These are phyloP conservation scores for Turnix velox DNA, from an alignment of 2,113 vertebrate species.

Conservation along the genomic window DNA sequence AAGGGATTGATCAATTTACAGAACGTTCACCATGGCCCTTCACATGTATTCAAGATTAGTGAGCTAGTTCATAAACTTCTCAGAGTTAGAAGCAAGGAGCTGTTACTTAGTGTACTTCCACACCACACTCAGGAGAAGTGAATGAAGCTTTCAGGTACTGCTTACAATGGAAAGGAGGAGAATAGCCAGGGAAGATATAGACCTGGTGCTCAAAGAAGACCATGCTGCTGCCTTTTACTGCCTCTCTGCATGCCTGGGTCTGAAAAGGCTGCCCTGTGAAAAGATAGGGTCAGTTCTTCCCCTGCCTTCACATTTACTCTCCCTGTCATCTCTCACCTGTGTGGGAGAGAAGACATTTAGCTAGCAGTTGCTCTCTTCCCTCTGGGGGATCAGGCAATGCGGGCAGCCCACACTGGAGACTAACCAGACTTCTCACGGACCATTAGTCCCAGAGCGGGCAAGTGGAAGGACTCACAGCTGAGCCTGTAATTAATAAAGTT, in stretches of 20 bases:
- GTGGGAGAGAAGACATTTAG: background rate
- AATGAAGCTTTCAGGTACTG: background rate
- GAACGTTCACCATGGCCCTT: accelerated
- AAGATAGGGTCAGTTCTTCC: background rate
- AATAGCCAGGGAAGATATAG: background rate
- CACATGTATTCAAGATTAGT: background rate
- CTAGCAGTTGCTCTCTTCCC: background rate
- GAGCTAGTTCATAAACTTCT: background rate
- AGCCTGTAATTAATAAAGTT: conserved; percentile 24
- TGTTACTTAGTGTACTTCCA: background rate
- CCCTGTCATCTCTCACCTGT: background rate
- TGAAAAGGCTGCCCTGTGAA: background rate
- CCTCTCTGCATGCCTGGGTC: background rate
- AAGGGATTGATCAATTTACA: background rate
- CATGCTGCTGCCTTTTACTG: background rate
- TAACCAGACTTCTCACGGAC: background rate
- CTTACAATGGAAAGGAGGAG: background rate
- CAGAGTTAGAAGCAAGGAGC: background rate
- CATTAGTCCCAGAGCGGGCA: background rate
- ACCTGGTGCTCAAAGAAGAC: background rate
- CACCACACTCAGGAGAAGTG: background rate
- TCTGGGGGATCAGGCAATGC: background rate
- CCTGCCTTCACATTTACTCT: accelerated
- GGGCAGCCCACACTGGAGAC: background rate
- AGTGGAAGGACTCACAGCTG: background rate